Evolutionary conservation across 2,113 vertebrate species (phyloP).

Genomic region (Cyphomyrus plagiostoma): DNA sequence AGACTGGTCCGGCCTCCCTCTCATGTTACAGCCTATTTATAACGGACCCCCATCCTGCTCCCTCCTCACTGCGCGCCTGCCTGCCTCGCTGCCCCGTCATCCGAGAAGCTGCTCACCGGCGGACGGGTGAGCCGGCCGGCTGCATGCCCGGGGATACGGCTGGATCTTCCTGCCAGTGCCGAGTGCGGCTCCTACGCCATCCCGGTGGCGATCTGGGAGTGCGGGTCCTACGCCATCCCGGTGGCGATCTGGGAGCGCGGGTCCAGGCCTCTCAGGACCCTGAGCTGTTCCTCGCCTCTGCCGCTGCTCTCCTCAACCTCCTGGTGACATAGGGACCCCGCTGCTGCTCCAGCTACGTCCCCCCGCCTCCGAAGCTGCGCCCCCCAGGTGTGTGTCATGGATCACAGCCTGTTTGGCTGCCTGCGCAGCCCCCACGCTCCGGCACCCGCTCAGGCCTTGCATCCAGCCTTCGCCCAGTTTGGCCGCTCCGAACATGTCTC

Average conservation of each 20-base stretch:
- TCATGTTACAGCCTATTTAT: constrained; percentile 90
- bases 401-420: constrained; percentile 89
- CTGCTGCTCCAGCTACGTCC: background rate
- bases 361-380: constrained; percentile 35
- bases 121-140: constrained; percentile 51
- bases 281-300: background rate
- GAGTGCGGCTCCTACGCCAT: constrained; percentile 32
- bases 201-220: constrained; percentile 41
- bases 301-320: background rate
- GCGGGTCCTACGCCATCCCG: constrained; percentile 35
- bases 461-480: constrained; percentile 75
- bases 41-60: constrained; percentile 66
- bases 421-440: constrained; percentile 68
- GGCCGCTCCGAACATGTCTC: constrained; percentile 80
- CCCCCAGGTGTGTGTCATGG: constrained; percentile 60
- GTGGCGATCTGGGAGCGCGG: constrained; percentile 37
- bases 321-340: background rate
- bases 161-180: constrained; percentile 45
- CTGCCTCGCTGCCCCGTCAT: constrained; percentile 67
- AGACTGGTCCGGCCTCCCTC: constrained; percentile 81
- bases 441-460: constrained; percentile 73
- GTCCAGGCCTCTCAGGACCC: constrained; percentile 27
- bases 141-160: constrained; percentile 65
- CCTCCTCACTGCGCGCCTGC: constrained; percentile 57
- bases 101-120: constrained; percentile 62